Evolutionary conservation across 1,140 invertebrate genomes (phyloP).

Genomic region (Subanguina moxae): DNA sequence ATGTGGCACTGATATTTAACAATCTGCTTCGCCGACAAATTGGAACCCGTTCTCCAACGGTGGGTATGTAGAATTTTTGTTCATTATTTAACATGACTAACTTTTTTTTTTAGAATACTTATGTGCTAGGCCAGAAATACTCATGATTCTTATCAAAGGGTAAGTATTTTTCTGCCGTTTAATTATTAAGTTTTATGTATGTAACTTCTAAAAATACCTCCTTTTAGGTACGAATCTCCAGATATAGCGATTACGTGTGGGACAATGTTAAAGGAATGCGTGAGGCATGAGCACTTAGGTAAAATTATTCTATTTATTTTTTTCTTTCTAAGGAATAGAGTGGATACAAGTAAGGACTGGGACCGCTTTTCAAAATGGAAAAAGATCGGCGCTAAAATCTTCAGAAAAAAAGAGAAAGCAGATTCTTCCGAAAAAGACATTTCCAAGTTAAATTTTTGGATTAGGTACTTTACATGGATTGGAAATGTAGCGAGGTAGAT

Average conservation of each 20-base stretch:
- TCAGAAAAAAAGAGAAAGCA: too few relatives aligned
- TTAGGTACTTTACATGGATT: too few relatives aligned
- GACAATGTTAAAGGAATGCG: slow-evolving; percentile 96
- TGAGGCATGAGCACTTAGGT: slow-evolving; percentile 82
- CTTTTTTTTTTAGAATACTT: slow-evolving; percentile 98
- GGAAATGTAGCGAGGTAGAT: too few relatives aligned
- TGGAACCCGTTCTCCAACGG: slow-evolving; percentile 90
- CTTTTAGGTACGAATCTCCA: slow-evolving; percentile 86
- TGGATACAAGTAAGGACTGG: too few relatives aligned
- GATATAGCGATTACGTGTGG: slow-evolving; percentile 98
- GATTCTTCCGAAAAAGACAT: too few relatives aligned
- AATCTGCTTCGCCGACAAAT: slow-evolving; percentile 96
- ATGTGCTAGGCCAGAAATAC: slow-evolving; percentile 90
- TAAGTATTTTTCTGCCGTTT: slow-evolving; percentile 61
- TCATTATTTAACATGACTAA: slow-evolving; percentile 73
- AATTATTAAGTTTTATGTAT: too few relatives aligned
- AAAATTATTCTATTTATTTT: too few relatives aligned
- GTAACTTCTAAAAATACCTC: not conserved
- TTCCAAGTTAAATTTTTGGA: too few relatives aligned
- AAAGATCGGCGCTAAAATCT: too few relatives aligned
- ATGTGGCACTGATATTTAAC: slow-evolving; percentile 98
- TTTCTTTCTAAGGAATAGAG: too few relatives aligned
- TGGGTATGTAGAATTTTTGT: slow-evolving; percentile 59
- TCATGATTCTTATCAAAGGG: slow-evolving; percentile 90
- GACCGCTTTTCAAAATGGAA: too few relatives aligned